Conservation (phyloP, 2,797 vertebrate species). For the Phoeniculus purpureus region DNA sequence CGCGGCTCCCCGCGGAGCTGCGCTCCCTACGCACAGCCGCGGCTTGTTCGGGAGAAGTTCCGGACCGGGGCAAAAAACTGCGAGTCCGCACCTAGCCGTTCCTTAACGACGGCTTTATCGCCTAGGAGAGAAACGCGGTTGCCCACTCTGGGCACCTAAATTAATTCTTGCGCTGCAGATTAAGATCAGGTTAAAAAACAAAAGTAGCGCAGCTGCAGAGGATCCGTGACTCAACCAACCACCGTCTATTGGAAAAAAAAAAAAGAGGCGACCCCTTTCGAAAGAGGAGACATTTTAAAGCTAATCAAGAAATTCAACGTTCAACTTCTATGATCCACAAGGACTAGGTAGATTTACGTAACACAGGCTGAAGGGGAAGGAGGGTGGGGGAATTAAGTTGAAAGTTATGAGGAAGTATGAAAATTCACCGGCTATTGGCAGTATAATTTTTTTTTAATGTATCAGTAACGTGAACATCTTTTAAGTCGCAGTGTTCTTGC, state of each 20-base stretch:
- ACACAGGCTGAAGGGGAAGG: neutral
- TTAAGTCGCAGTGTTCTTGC: neutral
- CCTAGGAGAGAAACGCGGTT: neutral
- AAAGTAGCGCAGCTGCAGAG: neutral
- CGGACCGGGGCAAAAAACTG: neutral
- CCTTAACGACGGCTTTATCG: neutral
- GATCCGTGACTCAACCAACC: neutral
- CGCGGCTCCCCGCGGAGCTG: neutral
- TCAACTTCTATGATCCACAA: constrained; percentile 8
- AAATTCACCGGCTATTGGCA: neutral
- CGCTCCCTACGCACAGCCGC: accelerated
- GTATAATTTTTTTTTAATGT: neutral
- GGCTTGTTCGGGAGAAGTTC: neutral
- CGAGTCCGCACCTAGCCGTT: neutral
- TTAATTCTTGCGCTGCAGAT: neutral
- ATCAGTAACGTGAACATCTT: neutral
- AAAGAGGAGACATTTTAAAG: neutral
- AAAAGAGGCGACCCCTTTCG: neutral
- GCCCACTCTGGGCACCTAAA: neutral
- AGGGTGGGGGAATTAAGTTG: neutral
- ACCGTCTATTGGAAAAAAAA: neutral
- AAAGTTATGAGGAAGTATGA: neutral
- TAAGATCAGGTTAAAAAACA: neutral
- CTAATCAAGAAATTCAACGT: neutral
- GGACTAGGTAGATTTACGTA: neutral